phyloP scores from a whole-genome alignment of 1,140 invertebrate genomes.

The Polypedilum vanderplanki region DNA sequence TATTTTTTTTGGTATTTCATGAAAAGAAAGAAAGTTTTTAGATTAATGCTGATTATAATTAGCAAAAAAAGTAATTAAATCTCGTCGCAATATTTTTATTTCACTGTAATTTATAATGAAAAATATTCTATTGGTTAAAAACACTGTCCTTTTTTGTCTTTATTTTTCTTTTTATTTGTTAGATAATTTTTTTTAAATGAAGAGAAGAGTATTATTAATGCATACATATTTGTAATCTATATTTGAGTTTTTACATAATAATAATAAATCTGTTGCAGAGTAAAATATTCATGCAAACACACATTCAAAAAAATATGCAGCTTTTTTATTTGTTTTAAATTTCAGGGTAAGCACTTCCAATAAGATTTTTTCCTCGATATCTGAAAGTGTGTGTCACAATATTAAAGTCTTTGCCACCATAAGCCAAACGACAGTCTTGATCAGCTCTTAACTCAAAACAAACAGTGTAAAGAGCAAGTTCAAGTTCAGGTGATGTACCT shows the following conservation, averaged over 20 bases:
- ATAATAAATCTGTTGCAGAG: too few relatives aligned
- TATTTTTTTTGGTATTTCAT: too few relatives aligned
- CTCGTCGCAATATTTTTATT: neutral
- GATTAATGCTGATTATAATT: neutral
- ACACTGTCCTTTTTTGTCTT: too few relatives aligned
- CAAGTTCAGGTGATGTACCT: slow-evolving; percentile 87
- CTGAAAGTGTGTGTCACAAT: slow-evolving; percentile 65
- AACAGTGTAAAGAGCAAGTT: slow-evolving; percentile 83
- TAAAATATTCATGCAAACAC: too few relatives aligned
- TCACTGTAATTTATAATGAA: neutral
- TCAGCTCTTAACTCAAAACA: slow-evolving; percentile 70
- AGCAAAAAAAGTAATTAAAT: neutral
- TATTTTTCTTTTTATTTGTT: too few relatives aligned
- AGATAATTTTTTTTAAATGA: too few relatives aligned
- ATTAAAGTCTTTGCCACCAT: slow-evolving; percentile 60
- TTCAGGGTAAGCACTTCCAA: slow-evolving; percentile 73
- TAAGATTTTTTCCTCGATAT: slow-evolving; percentile 64
- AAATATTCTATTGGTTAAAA: too few relatives aligned
- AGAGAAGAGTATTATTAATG: too few relatives aligned
- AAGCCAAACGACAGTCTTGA: slow-evolving; percentile 60
- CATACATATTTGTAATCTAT: too few relatives aligned
- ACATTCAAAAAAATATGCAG: too few relatives aligned
- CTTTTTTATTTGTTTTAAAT: slow-evolving; percentile 46
- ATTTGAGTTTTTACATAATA: too few relatives aligned
- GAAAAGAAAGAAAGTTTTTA: too few relatives aligned